These are phyloP conservation scores for Macroglossus sobrinus DNA, from an alignment of 2,113 vertebrate species.

Conservation along the genomic window DNA sequence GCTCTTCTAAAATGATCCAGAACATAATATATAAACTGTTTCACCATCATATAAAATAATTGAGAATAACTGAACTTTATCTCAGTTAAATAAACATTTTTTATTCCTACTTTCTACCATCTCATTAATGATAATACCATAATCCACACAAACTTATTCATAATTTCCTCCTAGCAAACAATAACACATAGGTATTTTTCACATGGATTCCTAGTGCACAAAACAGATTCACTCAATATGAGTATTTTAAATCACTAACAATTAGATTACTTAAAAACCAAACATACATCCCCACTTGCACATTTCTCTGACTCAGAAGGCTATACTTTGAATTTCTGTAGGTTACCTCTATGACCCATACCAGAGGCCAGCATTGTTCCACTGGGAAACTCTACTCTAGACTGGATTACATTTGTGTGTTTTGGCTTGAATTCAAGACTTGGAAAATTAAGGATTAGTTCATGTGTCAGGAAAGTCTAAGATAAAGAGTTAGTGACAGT, in stretches of 20 bases:
- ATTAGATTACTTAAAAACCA: not conserved
- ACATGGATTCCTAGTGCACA: not conserved
- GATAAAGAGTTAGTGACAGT: not conserved
- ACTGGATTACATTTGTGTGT: not conserved
- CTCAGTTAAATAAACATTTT: not conserved
- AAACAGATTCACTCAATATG: not conserved
- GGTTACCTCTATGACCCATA: not conserved
- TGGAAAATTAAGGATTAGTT: constrained; percentile 27
- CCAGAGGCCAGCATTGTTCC: not conserved
- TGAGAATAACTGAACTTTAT: not conserved
- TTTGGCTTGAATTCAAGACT: not conserved
- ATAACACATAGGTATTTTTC: not conserved
- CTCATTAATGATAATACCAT: not conserved
- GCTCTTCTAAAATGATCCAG: not conserved
- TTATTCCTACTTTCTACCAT: not conserved
- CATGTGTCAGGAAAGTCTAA: constrained; percentile 20
- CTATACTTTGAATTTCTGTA: not conserved
- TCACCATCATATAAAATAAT: constrained; percentile 6
- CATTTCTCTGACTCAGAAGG: constrained; percentile 5
- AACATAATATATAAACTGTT: not conserved
- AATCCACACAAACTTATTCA: constrained; percentile 23
- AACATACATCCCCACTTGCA: not conserved
- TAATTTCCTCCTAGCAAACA: constrained; percentile 1
- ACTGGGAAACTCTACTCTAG: not conserved
- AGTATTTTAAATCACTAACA: constrained; percentile 32